Conservation (phyloP, 2,797 vertebrate genomes). For the Xenopus petersii region DNA sequence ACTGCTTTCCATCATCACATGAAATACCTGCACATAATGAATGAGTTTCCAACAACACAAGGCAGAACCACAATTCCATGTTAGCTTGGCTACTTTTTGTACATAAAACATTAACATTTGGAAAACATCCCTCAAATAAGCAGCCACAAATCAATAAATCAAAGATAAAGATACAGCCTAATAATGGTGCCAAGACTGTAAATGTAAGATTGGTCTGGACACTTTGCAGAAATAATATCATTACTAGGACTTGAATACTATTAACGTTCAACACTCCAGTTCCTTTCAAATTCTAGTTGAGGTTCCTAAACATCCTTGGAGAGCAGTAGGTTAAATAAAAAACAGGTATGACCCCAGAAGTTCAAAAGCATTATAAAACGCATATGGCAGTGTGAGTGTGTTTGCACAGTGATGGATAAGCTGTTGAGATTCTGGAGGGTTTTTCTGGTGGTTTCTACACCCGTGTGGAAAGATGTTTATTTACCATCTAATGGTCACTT, state of each 20-base stretch:
- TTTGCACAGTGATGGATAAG: too few species aligned
- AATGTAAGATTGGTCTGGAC: conserved; percentile 3
- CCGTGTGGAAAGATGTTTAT: too few species aligned
- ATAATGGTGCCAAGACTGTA: not conserved
- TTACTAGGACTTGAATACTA: not conserved
- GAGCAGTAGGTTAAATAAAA: too few species aligned
- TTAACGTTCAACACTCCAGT: not conserved
- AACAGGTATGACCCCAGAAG: too few species aligned
- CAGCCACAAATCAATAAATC: conserved; percentile 6
- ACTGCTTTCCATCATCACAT: too few species aligned
- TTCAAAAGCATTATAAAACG: too few species aligned
- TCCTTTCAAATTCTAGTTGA: not conserved
- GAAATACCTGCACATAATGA: too few species aligned
- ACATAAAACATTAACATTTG: conserved; percentile 5
- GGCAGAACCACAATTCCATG: not conserved
- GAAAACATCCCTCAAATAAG: conserved; percentile 11
- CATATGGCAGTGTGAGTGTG: too few species aligned
- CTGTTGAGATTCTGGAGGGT: too few species aligned
- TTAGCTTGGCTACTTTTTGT: not conserved
- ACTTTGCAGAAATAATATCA: conserved; percentile 8
- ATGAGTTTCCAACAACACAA: not conserved
- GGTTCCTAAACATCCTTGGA: too few species aligned
- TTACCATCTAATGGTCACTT: too few species aligned
- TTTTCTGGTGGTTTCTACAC: too few species aligned
- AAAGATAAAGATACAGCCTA: conserved; percentile 5